phyloP scores from a whole-genome alignment of 1,140 invertebrate species.

The Lamellibrachia luymesi region DNA sequence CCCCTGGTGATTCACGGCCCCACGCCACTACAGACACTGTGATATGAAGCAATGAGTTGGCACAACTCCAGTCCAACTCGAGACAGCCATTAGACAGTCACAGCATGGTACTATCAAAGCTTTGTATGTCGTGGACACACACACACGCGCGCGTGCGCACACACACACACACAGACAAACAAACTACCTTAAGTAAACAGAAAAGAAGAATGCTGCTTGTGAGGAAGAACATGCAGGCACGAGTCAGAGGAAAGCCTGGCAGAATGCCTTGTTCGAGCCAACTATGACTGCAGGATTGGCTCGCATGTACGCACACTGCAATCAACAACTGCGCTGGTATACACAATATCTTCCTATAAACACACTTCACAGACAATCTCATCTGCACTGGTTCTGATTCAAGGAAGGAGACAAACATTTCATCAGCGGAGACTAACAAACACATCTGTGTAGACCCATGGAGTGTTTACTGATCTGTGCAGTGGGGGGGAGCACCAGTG shows the following conservation, averaged over 20 bases:
- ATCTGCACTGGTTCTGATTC: not conserved
- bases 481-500: no score
- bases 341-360: not conserved
- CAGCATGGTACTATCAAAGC: constrained; percentile 4
- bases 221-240: not conserved
- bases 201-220: not conserved
- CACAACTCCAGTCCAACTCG: not conserved
- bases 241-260: not conserved
- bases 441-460: not conserved
- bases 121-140: not conserved
- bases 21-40: not conserved
- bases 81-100: not conserved
- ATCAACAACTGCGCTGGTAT: not conserved
- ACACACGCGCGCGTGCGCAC: no score
- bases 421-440: not conserved
- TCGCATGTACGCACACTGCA: not conserved
- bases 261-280: not conserved
- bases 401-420: not conserved
- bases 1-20: not conserved
- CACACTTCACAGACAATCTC: not conserved
- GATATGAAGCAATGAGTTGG: not conserved
- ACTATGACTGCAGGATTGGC: not conserved
- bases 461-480: not conserved
- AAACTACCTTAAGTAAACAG: not conserved
- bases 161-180: not conserved